Percentiles rank a stretch among this genome's conserved stretches.
Conservation (phyloP, 2,797 vertebrate genomes). For the Amblyopsis hoosieri region DNA sequence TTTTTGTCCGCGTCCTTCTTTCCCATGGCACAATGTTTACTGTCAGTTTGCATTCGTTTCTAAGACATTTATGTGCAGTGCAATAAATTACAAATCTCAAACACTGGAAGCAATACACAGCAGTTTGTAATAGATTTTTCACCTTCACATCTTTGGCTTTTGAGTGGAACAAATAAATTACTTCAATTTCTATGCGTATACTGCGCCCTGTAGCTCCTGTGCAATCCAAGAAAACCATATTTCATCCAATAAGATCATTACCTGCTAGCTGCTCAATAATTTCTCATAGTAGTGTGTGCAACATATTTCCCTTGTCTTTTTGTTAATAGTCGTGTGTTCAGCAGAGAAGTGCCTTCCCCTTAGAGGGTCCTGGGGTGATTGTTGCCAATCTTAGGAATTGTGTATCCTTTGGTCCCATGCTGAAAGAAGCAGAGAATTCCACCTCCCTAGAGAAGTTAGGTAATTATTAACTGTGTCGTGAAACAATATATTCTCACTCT, state of each 20-base stretch:
- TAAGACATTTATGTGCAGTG: constrained; percentile 2
- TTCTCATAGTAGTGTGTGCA: constrained; percentile 30
- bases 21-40: neutral
- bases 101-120: neutral
- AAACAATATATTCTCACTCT: constrained; percentile 52
- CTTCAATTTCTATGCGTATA: constrained; percentile 20
- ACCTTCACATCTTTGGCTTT: constrained; percentile 18
- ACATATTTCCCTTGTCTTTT: constrained; percentile 21
- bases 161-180: constrained; percentile 14
- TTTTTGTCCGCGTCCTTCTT: neutral
- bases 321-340: constrained; percentile 49
- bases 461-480: constrained; percentile 58
- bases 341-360: constrained; percentile 39
- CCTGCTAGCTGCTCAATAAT: constrained; percentile 21
- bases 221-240: constrained; percentile 23
- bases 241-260: constrained; percentile 41
- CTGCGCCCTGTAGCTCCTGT: constrained; percentile 20
- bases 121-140: constrained; percentile 2
- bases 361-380: constrained; percentile 31
- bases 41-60: neutral
- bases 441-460: constrained; percentile 55
- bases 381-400: constrained; percentile 57
- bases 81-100: neutral
- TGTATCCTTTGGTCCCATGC: constrained; percentile 65
- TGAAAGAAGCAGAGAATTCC: constrained; percentile 63